A percentile compares a stretch with the other conserved stretches of the same genome.
Conservation (phyloP, 64 coral and sea anemone species). For the Cladopsammia gracilis region DNA sequence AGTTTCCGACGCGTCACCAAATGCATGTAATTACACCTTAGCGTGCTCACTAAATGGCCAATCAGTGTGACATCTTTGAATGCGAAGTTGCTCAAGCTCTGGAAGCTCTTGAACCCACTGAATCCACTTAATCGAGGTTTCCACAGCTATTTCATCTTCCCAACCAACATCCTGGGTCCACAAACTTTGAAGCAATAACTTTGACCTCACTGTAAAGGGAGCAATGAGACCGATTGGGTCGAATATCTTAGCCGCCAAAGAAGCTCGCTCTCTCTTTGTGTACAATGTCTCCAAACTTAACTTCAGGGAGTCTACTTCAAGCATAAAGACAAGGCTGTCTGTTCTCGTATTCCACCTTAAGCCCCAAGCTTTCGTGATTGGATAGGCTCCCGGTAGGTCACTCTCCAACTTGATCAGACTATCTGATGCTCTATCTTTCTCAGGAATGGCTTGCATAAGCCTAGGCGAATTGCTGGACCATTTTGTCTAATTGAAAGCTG, state of each 20-base stretch:
- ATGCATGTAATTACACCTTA: no score
- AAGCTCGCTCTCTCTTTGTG: no score
- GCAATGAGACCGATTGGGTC: no score
- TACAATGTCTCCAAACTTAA: no score
- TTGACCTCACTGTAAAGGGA: background rate
- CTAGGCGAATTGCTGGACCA: constrained; percentile 11
- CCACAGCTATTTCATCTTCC: background rate
- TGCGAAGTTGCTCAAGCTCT: background rate
- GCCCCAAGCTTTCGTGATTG: background rate
- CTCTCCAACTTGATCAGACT: background rate
- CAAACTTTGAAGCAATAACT: background rate
- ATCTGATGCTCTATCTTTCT: background rate
- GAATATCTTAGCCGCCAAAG: no score
- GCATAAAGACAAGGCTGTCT: background rate
- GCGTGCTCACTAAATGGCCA: background rate
- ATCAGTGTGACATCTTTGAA: background rate
- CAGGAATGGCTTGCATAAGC: constrained; percentile 11
- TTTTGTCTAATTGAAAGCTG: constrained; percentile 33
- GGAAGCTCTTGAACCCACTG: constrained; percentile 20
- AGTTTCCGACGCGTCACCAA: no score
- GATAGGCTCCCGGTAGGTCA: background rate
- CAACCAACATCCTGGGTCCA: background rate
- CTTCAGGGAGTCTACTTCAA: no score
- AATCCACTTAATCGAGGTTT: background rate
- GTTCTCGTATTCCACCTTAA: no score